A percentile compares a stretch with the other conserved stretches of the same genome.
Conservation (phyloP, 2,888 invertebrate genomes). For the Pyrgus malvae region DNA sequence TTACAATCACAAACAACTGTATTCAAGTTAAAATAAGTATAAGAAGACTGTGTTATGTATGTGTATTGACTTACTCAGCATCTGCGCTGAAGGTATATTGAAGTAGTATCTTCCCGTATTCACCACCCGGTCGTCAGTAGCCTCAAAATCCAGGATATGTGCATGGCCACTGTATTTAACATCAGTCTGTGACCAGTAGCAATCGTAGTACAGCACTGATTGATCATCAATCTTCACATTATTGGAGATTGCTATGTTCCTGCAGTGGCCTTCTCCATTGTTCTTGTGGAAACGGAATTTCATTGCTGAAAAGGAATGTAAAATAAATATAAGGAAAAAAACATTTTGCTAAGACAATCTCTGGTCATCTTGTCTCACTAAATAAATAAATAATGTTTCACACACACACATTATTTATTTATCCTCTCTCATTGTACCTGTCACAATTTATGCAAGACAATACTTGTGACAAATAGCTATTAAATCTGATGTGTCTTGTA, state of each 20-base stretch:
- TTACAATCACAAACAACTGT: not conserved
- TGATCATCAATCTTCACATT: conserved; percentile 61
- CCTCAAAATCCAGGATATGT: conserved; percentile 68
- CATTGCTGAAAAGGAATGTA: conserved; percentile 57
- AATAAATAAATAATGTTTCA: no score
- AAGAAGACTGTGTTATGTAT: no score
- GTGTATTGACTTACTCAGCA: conserved; percentile 77
- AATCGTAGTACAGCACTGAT: conserved; percentile 70
- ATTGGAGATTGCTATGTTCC: conserved; percentile 64
- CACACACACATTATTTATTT: no score
- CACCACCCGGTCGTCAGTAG: conserved; percentile 56
- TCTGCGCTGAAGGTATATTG: conserved; percentile 65
- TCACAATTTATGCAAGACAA: no score
- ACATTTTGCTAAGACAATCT: not conserved
- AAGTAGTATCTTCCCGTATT: conserved; percentile 70
- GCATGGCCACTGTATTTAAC: conserved; percentile 55
- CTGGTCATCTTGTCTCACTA: no score
- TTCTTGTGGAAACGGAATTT: conserved; percentile 62
- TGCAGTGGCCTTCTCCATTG: conserved; percentile 59
- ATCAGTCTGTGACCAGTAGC: conserved; percentile 64
- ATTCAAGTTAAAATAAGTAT: no score
- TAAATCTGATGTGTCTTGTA: no score
- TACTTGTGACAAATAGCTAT: no score
- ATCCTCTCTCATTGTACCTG: no score
- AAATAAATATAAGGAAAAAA: not conserved